Evolutionary conservation across 2,113 vertebrate genomes (phyloP).

Genomic region (Rattus rattus): DNA sequence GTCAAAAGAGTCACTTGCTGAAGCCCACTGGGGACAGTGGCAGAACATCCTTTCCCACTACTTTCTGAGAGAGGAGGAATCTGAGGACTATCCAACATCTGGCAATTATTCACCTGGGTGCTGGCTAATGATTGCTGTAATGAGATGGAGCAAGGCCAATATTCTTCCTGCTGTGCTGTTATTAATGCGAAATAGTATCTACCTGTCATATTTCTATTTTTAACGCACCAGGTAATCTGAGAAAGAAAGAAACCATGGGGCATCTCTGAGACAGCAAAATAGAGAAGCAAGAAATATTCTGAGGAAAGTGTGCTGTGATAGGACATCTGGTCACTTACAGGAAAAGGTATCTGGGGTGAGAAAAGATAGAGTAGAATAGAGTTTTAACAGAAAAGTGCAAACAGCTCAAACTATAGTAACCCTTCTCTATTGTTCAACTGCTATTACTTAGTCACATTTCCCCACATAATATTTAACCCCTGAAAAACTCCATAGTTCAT

Average conservation of each 20-base stretch:
- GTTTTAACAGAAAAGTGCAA: neutral
- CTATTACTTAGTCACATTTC: neutral
- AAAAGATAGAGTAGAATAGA: neutral
- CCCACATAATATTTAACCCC: neutral
- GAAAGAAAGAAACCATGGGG: neutral
- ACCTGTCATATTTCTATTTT: constrained; percentile 66
- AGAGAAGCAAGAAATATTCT: neutral
- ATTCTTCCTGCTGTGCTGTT: constrained; percentile 66
- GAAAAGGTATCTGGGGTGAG: neutral
- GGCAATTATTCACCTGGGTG: constrained; percentile 69
- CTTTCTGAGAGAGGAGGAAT: constrained; percentile 13
- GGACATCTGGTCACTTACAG: neutral
- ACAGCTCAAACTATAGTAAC: neutral
- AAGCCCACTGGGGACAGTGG: neutral
- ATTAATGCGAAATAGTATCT: constrained; percentile 67
- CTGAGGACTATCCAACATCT: constrained; percentile 60
- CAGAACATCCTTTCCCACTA: neutral
- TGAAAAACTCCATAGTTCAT: neutral
- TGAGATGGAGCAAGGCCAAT: constrained; percentile 69
- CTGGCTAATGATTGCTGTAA: constrained; percentile 69
- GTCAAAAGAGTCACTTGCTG: neutral
- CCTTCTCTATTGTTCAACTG: neutral
- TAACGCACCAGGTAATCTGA: constrained; percentile 9
- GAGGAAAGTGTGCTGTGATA: neutral
- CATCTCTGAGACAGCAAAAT: neutral